These are phyloP conservation scores for Graptemys geographica DNA, from an alignment of 2,797 vertebrate species.

Conservation along the genomic window DNA sequence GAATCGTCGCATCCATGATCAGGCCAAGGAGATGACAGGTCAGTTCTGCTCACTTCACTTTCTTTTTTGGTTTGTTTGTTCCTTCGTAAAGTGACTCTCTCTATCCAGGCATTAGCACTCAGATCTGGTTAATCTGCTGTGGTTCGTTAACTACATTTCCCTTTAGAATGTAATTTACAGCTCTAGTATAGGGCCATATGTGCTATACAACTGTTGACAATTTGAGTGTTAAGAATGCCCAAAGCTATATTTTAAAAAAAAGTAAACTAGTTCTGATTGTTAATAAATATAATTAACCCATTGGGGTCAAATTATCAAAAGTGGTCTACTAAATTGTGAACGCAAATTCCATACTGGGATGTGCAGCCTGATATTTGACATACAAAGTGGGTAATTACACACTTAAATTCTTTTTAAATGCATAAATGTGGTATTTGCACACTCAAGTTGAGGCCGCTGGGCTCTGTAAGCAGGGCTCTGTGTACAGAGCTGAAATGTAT, in stretches of 20 bases:
- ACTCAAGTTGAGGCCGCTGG: background rate
- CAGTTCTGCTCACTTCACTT: conserved; percentile 19
- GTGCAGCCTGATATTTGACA: background rate
- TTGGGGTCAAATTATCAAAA: background rate
- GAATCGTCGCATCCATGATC: conserved; percentile 92
- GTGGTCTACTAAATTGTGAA: background rate
- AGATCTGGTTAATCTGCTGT: background rate
- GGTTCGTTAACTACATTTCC: background rate
- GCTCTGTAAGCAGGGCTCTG: background rate
- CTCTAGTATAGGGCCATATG: background rate
- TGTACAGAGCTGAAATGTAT: background rate
- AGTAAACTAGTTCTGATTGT: background rate
- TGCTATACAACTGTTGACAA: background rate
- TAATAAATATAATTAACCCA: background rate
- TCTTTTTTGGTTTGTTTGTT: background rate
- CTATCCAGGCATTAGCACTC: background rate
- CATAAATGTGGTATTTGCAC: background rate
- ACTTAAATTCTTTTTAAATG: background rate
- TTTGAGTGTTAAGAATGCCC: background rate
- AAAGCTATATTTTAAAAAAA: background rate
- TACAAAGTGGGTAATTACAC: background rate
- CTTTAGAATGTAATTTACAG: background rate
- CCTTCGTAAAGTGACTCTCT: background rate
- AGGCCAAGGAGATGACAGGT: conserved; percentile 96
- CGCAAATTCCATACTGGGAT: background rate